Percentiles rank a stretch among this genome's conserved stretches.
Evolutionary conservation across 2,797 vertebrate genomes (phyloP).

Genomic region (Tenualosa ilisha): DNA sequence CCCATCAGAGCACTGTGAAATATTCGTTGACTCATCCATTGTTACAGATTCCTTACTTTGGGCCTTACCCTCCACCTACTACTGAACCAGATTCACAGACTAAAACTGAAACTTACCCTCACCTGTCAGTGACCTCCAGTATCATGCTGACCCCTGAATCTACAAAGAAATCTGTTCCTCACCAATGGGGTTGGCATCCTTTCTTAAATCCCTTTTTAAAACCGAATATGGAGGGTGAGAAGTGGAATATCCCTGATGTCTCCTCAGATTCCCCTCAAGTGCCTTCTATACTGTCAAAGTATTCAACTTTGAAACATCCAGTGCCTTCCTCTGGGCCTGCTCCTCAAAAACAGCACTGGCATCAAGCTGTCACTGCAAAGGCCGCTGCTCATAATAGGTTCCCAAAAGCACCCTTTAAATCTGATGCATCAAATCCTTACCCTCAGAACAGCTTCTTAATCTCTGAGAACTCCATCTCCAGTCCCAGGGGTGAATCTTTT

Average conservation of each 20-base stretch:
- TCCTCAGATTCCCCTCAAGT: constrained; percentile 2
- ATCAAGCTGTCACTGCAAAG: background rate
- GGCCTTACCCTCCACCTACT: background rate
- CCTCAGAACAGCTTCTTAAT: background rate
- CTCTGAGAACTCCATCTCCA: background rate
- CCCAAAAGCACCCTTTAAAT: background rate
- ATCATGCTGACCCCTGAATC: background rate
- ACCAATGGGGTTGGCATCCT: background rate
- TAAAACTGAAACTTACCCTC: background rate
- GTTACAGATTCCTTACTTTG: background rate
- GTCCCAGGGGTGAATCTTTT: background rate
- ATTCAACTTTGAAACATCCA: background rate
- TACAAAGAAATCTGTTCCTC: background rate
- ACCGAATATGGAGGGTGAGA: background rate
- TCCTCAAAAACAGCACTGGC: background rate
- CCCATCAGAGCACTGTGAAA: background rate
- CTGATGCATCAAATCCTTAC: background rate
- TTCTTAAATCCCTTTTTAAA: background rate
- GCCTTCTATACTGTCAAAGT: background rate
- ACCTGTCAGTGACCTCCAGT: background rate
- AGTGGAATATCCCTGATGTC: background rate
- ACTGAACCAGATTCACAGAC: background rate
- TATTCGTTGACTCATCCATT: background rate
- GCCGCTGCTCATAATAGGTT: background rate
- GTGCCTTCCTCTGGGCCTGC: background rate